phyloP scores from a whole-genome alignment of 2,888 invertebrate genomes.

The Philopedon plagiatum region DNA sequence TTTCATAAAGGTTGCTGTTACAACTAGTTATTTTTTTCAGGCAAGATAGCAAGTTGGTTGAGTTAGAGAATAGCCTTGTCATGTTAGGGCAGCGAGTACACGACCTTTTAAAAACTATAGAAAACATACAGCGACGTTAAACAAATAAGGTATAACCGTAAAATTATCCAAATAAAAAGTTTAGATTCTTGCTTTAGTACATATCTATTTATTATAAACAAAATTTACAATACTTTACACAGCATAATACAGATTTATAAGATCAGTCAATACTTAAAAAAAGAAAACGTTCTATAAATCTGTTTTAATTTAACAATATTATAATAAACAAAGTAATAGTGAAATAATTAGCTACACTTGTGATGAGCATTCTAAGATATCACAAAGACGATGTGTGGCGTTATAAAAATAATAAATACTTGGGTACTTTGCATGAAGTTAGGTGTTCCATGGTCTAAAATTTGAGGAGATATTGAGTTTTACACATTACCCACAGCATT shows the following conservation, averaged over 20 bases:
- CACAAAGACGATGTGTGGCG: conserved; percentile 63
- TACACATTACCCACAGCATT: too few species aligned
- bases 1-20: too few species aligned
- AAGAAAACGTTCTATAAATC: conserved; percentile 58
- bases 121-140: conserved; percentile 25
- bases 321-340: conserved; percentile 37
- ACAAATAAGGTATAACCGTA: neutral
- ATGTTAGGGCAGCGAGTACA: conserved; percentile 40
- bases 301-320: conserved; percentile 48
- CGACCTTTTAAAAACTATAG: conserved; percentile 37
- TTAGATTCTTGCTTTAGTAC: conserved; percentile 36
- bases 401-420: conserved; percentile 45
- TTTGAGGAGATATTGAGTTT: too few species aligned
- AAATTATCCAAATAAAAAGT: neutral
- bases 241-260: conserved; percentile 59
- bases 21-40: too few species aligned
- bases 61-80: conserved; percentile 53
- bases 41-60: conserved; percentile 64
- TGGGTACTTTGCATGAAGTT: neutral
- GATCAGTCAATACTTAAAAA: conserved; percentile 59
- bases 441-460: too few species aligned
- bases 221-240: conserved; percentile 58
- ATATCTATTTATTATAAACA: conserved; percentile 56
- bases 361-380: conserved; percentile 67
- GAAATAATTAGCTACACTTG: conserved; percentile 59